Base-by-base conservation (phyloP, 1,140 invertebrate species). In the Anastrepha ludens region DNA sequence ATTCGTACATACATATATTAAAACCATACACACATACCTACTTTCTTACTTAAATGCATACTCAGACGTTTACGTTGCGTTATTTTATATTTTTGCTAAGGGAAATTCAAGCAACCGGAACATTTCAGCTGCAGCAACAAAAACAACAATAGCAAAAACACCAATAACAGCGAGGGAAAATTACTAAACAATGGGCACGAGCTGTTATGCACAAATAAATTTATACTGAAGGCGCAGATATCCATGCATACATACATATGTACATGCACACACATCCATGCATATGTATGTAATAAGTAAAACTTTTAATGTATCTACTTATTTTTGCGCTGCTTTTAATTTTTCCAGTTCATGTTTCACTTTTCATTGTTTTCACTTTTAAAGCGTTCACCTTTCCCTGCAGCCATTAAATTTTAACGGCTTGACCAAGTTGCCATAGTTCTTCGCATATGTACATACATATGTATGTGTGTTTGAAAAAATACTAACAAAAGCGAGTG, bases 281-380 rank as follows among this genome's bases (percentile, higher is more conserved):
- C 29, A 47, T 11, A 15, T 62, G 64, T 11, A 67, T 67, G 11
- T 41, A 39, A 29, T 67, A 4, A 17, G 13, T 50, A 29, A 29
- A 29, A 29, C 29, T 70, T 70, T 41, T 44, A 47, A 17, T 74
- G 17, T 29, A 17, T 20, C 17, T 17, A 44, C 15, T 74, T 41
- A 20, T 81, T 55, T 55, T 55, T 81, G 47, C 20, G 11, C 47
- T 81, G 44, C 17, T 55, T 81, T 81, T 81, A 9, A 55, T 55
- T 55, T 55, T 20, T 55, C 74, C 74, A 81, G 74, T 81, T 81
- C 74, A 55, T 20, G 44, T 81, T 81, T 81, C 47, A 13, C 47
- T 81, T 81, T 81, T 50, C 74, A 11, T 81, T 81, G 74, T 81
- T 81, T 81, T 81, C 74, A 81, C 74, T 81, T 55, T 55, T 81